phyloP scores from a whole-genome alignment of 1,140 invertebrate genomes.

The Planococcus citri region DNA sequence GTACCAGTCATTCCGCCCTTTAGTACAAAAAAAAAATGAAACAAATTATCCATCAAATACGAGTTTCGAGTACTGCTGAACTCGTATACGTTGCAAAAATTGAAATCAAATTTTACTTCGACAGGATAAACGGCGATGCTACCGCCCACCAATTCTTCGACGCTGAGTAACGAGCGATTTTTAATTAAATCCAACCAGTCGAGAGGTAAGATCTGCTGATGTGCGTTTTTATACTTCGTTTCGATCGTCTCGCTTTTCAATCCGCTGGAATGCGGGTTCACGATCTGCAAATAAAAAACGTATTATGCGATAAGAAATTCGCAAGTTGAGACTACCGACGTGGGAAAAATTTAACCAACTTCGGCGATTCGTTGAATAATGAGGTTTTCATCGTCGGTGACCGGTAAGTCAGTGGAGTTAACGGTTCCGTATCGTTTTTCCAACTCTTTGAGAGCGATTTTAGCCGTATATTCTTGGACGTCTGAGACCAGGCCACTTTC shows the following conservation, averaged over 20 bases:
- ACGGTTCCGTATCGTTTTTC: neutral
- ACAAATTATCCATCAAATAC: too few species aligned
- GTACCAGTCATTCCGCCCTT: neutral
- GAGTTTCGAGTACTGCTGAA: neutral
- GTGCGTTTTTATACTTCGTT: neutral
- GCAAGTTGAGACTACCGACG: neutral
- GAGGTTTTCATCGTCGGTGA: neutral
- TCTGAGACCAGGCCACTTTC: neutral
- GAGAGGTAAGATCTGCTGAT: neutral
- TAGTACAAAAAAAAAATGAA: too few species aligned
- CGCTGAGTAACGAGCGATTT: neutral
- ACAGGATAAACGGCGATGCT: neutral
- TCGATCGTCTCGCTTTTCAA: neutral
- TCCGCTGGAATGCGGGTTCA: neutral
- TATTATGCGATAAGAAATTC: too few species aligned
- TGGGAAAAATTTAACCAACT: too few species aligned
- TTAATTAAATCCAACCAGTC: neutral
- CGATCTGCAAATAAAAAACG: neutral
- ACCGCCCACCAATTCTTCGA: neutral
- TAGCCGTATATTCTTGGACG: neutral
- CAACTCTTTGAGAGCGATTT: neutral
- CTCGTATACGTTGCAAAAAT: neutral
- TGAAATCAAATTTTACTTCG: neutral
- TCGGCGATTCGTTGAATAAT: neutral
- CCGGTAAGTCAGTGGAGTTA: neutral